Conservation (phyloP, 2,797 vertebrate genomes). For the Myotis daubentonii region DNA sequence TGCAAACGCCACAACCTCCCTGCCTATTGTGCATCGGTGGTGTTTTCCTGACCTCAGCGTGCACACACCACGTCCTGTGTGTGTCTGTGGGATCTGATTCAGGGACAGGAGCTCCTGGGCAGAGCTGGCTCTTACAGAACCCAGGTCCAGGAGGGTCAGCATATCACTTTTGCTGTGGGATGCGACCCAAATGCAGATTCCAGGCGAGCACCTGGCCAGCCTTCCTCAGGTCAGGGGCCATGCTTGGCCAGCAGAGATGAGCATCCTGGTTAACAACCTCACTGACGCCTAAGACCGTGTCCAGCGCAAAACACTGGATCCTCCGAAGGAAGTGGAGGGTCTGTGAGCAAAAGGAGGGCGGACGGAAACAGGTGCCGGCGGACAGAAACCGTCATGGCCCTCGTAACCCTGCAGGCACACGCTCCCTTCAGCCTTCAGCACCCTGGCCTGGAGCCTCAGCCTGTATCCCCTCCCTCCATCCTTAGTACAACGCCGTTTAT, state of each 20-base stretch:
- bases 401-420: neutral
- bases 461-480: neutral
- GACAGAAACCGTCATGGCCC: neutral
- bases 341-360: neutral
- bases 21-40: too few relatives aligned
- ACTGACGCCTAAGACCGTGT: neutral
- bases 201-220: fast-evolving
- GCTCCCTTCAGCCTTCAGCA: fast-evolving
- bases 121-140: neutral
- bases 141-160: neutral
- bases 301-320: neutral
- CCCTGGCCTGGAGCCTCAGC: neutral
- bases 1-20: too few relatives aligned
- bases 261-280: neutral
- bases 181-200: neutral
- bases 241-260: neutral
- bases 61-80: fast-evolving
- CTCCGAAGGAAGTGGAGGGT: neutral
- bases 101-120: neutral
- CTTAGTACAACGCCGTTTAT: neutral
- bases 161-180: neutral
- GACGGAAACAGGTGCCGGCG: neutral
- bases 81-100: neutral
- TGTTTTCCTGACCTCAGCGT: too few relatives aligned
- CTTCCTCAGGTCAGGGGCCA: neutral